These are phyloP conservation scores for Spongia lamella DNA, from an alignment of 37 sponge, comb jelly and placozoan genomes.

Conservation along the genomic window DNA sequence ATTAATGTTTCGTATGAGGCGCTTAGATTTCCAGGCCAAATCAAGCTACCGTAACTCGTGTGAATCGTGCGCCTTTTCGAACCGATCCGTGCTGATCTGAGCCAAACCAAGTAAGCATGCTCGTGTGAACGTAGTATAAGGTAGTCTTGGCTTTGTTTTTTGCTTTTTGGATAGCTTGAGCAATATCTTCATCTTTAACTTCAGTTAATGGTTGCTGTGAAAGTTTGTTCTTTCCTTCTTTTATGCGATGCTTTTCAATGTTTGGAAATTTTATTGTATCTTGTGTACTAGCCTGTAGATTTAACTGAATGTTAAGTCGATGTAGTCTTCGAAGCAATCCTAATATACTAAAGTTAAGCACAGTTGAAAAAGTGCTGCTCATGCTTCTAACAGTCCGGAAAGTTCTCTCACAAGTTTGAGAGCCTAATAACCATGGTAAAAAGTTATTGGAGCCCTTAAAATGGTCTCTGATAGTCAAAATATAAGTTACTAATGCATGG, in stretches of 20 bases:
- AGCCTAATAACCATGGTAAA: conserved; percentile 16
- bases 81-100: too few species aligned
- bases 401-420: conserved; percentile 16
- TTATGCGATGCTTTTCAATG: conserved; percentile 4
- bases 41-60: too few species aligned
- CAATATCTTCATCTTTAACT: background rate
- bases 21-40: too few species aligned
- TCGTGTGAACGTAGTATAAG: too few species aligned
- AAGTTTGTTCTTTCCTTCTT: conserved; percentile 18
- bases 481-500: background rate
- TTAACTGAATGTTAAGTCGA: conserved; percentile 3
- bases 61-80: too few species aligned
- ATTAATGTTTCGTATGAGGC: too few species aligned
- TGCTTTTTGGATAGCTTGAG: conserved; percentile 13
- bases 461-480: background rate
- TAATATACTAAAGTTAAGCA: conserved; percentile 26
- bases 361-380: too few species aligned
- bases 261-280: conserved; percentile 38
- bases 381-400: too few species aligned
- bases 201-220: background rate
- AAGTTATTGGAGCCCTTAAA: background rate
- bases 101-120: too few species aligned
- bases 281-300: background rate
- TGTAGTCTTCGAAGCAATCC: conserved; percentile 27
- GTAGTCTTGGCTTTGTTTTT: conserved; percentile 11